phyloP scores from a whole-genome alignment of 2,888 invertebrate species.

The Drosophila multiciliata region DNA sequence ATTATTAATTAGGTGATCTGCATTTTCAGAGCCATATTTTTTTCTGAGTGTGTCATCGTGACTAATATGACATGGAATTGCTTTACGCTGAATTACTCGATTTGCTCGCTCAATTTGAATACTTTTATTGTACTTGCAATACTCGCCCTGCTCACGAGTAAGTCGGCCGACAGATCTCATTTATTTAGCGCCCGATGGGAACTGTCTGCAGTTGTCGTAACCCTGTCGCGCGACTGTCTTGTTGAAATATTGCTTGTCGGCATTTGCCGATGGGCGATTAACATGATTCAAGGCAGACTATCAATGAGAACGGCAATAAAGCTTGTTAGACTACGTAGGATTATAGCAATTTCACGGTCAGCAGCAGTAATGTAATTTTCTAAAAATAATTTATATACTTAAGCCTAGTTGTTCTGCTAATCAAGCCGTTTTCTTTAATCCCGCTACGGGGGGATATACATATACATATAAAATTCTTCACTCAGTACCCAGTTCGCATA shows the following conservation, averaged over 20 bases:
- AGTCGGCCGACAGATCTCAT: constrained; percentile 35
- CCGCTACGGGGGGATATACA: neutral
- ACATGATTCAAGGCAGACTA: constrained; percentile 26
- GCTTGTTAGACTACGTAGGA: constrained; percentile 3
- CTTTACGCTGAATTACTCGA: constrained; percentile 1
- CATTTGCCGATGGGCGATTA: constrained; percentile 24
- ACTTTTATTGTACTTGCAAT: constrained; percentile 1
- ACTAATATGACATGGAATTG: constrained; percentile 40
- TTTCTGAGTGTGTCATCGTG: constrained; percentile 26
- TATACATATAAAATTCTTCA: constrained; percentile 12
- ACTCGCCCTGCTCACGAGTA: constrained; percentile 27
- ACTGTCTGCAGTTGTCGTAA: constrained; percentile 35
- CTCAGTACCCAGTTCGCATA: constrained; percentile 24
- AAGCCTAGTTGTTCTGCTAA: neutral
- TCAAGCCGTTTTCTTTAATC: neutral
- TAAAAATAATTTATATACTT: constrained; percentile 11
- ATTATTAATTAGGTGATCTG: neutral
- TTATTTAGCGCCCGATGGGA: constrained; percentile 13
- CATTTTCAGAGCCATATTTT: neutral
- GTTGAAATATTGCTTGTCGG: constrained; percentile 28
- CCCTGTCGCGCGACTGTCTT: constrained; percentile 26
- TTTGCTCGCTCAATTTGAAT: neutral
- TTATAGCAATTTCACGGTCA: constrained; percentile 14
- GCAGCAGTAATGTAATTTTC: neutral
- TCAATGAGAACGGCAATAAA: constrained; percentile 4